These are phyloP conservation scores for Aegotheles bennettii DNA, from an alignment of 2,113 vertebrate genomes.

Conservation along the genomic window DNA sequence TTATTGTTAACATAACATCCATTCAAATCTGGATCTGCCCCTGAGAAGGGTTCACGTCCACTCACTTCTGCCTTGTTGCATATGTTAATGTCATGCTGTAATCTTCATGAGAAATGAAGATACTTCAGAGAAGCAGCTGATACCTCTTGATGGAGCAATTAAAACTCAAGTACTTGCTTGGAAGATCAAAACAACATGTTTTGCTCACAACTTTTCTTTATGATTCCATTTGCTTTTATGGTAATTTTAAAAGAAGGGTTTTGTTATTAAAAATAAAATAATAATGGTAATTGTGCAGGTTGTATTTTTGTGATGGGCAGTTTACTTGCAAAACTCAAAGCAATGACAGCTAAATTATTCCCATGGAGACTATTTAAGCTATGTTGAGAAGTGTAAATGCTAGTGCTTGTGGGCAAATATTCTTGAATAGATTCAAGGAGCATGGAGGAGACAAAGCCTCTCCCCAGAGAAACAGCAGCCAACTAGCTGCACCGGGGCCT, in stretches of 20 bases:
- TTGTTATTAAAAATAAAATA: background rate
- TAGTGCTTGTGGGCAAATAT: background rate
- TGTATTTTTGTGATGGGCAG: background rate
- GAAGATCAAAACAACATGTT: conserved; percentile 17
- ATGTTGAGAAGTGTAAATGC: background rate
- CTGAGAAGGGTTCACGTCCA: background rate
- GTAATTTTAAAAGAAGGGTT: background rate
- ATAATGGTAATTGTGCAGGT: background rate
- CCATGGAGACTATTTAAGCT: background rate
- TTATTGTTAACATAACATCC: background rate
- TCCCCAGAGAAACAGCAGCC: background rate
- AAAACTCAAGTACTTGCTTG: conserved; percentile 7
- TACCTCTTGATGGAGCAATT: conserved; percentile 35
- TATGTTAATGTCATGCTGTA: background rate
- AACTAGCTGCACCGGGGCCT: rapidly evolving
- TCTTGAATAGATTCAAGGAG: background rate
- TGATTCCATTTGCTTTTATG: background rate
- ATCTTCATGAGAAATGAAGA: conserved; percentile 8
- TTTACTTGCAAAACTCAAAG: background rate
- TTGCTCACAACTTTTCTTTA: conserved; percentile 7
- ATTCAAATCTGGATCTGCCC: background rate
- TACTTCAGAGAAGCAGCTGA: conserved; percentile 24
- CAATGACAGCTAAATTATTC: background rate
- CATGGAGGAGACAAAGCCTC: background rate
- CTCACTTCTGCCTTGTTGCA: background rate